Evolutionary conservation across 2,113 vertebrate genomes (phyloP), one percentile per base, ranked within the genome.

Genomic region (Saiga tatarica): DNA sequence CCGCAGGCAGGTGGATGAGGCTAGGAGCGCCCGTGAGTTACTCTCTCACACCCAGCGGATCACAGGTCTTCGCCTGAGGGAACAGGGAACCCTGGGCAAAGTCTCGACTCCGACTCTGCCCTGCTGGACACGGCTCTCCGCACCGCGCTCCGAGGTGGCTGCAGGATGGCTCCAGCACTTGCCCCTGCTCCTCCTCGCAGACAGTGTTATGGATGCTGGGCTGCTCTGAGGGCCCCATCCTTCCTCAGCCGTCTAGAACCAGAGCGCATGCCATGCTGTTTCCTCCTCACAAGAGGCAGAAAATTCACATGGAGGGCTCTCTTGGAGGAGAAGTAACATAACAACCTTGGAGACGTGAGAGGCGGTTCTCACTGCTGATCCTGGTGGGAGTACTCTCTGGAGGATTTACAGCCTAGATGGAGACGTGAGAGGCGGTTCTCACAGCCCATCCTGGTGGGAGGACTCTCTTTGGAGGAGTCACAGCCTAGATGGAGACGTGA

Each of bases 31-130:
- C 78, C 16, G 5, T 13, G 42, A 17, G 4, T 81, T 42, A 11
- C 36, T 64, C 67, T 39, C 23, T 47, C 25, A 10, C 1, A 4
- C 8, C 39, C 53, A 5, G 26, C 25, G 50, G 39, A n/a, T 25
- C 25, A 33, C 17, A 36, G n/a, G 26, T 59, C 13, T 30, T 10
- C 17, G 3, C 30, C 23, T 25, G 33, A 30, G 78, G 39, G 39
- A 47, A 16, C 6, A 6, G 30, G 36, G 25, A 36, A 28, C 16
- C 67, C 14, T 26, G 13, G 47, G 16, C 8, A 11, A 26, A 28
- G 71, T 28, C 60, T 60, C 1, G 7, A 21, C 53, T 71, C 26
- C 5, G 2, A 1, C 5, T 2, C 30, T 0, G 0, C 47, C 78
- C 16, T 3, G 19, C 79, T 53, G 79, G 50, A 14, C 33, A 33